Evolutionary conservation across 2,797 vertebrate species (phyloP), one percentile per base, ranked within the genome.

Genomic region (Enteromius anoplus): DNA sequence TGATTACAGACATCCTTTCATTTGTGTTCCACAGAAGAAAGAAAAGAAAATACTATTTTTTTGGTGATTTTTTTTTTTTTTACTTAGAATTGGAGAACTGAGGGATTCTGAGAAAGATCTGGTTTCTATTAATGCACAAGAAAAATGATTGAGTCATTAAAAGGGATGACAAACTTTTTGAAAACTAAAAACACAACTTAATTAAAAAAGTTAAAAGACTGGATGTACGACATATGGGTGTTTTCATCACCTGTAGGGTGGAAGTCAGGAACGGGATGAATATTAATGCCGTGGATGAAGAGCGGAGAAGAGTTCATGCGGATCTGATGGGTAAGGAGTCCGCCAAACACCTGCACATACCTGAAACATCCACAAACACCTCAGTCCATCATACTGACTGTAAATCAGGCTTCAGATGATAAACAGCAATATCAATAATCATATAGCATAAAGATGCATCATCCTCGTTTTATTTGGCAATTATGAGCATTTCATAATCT

Each of bases 321-420:
- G 90, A 97, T 90, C 0, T 93, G 93, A 37, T 95, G 95, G 4
- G 93, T 96, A 0, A 98, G 89, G 73, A 97, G 93, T 42, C 93
- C 94, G 42, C 94, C 96, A 90, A 99, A 90, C 91, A 97, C 97
- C 87, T 96, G 95, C 71, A 97, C 95, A 0, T 97, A 98, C 88
- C 97, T 99, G 93, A 84, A 84, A 4, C 85, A 85, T 1, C 79
- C 82, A 85, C 47, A 80, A 85, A 32, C 81, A 78, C 47, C 11
- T 75, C 71, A 21, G 71, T 75, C 62, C 75, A 42, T 81, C 73
- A 72, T 32, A 69, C 5, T 78, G 58, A 86, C 32, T 37, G 9
- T 71, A 51, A 65, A 75, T 79, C 78, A 76, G 58, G 64, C 40
- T 40, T 7, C 40, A 40, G 40, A 40, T 40, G 6, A 40, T 37